Percentiles rank a stretch among this genome's conserved stretches.
Conservation (phyloP, 2,888 invertebrate species). For the Hymenopus coronatus region DNA sequence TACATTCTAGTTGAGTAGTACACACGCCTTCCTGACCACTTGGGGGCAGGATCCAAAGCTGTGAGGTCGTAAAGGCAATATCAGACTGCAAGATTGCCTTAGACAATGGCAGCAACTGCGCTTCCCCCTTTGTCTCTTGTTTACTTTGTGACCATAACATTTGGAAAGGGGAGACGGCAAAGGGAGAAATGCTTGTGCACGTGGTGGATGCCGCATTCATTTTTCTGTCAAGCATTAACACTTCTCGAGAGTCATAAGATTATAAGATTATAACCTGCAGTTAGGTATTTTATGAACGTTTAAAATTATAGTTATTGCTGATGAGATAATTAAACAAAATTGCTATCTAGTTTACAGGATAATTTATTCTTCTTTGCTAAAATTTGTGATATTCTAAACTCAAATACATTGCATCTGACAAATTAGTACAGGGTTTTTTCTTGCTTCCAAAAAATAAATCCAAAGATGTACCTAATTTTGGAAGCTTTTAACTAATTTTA, state of each 20-base stretch:
- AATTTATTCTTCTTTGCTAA: too few relatives aligned
- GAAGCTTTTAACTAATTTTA: too few relatives aligned
- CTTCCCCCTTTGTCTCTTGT: background rate
- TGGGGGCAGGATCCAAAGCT: background rate
- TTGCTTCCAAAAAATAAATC: too few relatives aligned
- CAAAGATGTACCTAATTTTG: too few relatives aligned
- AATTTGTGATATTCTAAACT: too few relatives aligned
- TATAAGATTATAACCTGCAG: too few relatives aligned
- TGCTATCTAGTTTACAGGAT: too few relatives aligned
- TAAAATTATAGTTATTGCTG: too few relatives aligned
- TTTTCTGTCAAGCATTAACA: background rate
- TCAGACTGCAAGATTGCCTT: background rate
- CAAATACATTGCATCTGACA: too few relatives aligned
- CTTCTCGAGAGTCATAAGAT: background rate
- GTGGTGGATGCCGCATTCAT: background rate
- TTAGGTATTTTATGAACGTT: too few relatives aligned
- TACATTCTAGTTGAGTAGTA: background rate
- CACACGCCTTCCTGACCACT: background rate
- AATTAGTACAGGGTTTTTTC: too few relatives aligned
- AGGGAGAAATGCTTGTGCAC: background rate
- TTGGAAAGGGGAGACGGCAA: background rate
- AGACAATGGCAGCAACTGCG: background rate
- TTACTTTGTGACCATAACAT: background rate
- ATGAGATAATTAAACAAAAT: too few relatives aligned
- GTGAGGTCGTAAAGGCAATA: constrained; percentile 6